Evolutionary conservation across 2,888 invertebrate species (phyloP), one percentile per base, ranked within the genome.

Genomic region (Sinodicranocentrus sp.): DNA sequence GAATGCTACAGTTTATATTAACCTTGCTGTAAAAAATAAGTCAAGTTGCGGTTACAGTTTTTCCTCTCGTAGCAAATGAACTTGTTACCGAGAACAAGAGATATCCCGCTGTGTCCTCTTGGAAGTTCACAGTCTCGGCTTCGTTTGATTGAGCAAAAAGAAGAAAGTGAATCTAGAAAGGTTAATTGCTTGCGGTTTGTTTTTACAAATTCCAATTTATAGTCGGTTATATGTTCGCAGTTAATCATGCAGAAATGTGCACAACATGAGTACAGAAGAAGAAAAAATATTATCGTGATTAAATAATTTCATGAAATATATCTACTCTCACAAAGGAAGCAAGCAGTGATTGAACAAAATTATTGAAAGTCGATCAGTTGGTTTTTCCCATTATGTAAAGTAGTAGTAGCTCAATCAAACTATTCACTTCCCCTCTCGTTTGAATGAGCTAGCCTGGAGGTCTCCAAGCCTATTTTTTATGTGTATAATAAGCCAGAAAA

Each of bases 381-480:
- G 26, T n/a, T 33, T 59, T 61, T 39, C 25, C n/a, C 17, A 43
- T 48, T 48, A 68, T 44, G 70, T 70, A 52, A 72, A 59, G 72
- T 72, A 59, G 59, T n/a, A 57, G 59, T 72, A 59, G 43, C 19
- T 59, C 59, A 57, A 71, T 72, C 72, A 72, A 48, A 59, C 39
- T 33, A 48, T 19, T 39, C 59, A 73, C 52, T 73, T 73, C 73
- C 73, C 61, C 73, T 73, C 39, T 63, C 61, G 63, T 73, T 73
- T 72, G 25, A 59, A 48, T 43, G 44, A 19, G 21, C 19, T n/a
- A 21, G 73, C 73, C 73, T 73, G 73, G 73, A 73, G 73, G 73
- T 73, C 72, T 17, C 63, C 73, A 73, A 63, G 28, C 63, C 63
- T 48, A 73, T 73, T 73, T 63, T 73, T 73, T 39, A 57, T 57